Evolutionary conservation across 2,888 invertebrate species (phyloP), one percentile per base, ranked within the genome.

Genomic region (Coelogynopora nodosa): DNA sequence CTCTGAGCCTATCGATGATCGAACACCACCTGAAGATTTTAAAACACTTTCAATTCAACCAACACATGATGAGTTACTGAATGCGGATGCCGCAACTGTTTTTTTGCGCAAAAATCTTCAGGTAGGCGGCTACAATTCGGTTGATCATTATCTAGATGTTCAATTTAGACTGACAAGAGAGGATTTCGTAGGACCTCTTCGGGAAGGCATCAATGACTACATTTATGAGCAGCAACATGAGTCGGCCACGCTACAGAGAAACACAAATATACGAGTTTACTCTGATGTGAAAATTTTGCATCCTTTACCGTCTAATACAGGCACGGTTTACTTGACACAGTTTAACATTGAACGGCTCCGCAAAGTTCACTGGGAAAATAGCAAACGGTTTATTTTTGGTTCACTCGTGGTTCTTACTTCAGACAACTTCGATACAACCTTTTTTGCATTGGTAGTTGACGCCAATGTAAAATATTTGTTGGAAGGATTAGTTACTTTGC

Each of bases 101-200:
- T 94, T 93, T 90, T 89, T 94, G 27, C 91, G 93, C n/a, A 93
- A 93, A 0, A 94, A 94, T 90, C 93, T 94, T 86, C 91, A 93
- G 0, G 91, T 93, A 82, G 95, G 94, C 26, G 92, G 93, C 0
- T 95, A 95, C 90, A 90, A 92, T 0, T 93, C 93, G 89, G 92
- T 94, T 0, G 93, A 94, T 82, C 94, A 95, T 89, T 96, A 96
- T 90, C 91, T 96, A 27, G 94, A 95, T 88, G 92, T 94, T n/a
- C 96, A 96, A 89, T 95, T 95, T 90, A 93, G 94, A 67, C 92
- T 96, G 49, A 90, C 96, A 84, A 92, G 95, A 31, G 95, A 96
- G 92, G 96, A 96, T 91, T 95, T 95, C 90, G 93, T 95, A 31
- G 93, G 93, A 27, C 95, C 96, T 0, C 90, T 96, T 29, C 92